phyloP scores from a whole-genome alignment of 1,140 invertebrate genomes.

The Macrobrachium nipponense region DNA sequence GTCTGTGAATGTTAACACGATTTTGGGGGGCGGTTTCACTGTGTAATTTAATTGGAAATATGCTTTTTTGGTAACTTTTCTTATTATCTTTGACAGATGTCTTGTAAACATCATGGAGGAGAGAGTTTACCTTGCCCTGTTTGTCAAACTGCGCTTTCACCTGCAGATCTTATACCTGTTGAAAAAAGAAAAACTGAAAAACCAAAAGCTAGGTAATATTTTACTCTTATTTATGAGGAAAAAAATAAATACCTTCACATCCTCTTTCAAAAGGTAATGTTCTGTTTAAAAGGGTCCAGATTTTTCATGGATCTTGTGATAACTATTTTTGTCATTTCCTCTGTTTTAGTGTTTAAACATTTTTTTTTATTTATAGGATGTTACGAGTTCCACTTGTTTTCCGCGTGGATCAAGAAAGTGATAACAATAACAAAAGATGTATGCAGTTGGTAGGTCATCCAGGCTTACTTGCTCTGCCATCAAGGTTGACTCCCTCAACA shows the following conservation, averaged over 20 bases:
- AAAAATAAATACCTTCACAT: background rate
- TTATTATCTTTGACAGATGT: constrained; percentile 52
- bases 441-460: constrained; percentile 75
- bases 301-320: background rate
- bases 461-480: constrained; percentile 74
- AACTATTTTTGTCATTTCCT: background rate
- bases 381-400: constrained; percentile 74
- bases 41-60: too few species aligned
- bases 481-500: constrained; percentile 71
- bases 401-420: constrained; percentile 71
- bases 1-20: too few species aligned
- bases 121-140: constrained; percentile 72
- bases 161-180: constrained; percentile 71
- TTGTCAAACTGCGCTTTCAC: constrained; percentile 70
- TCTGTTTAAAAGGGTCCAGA: too few species aligned
- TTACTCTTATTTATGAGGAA: too few species aligned
- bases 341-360: background rate
- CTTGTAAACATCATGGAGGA: constrained; percentile 62
- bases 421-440: constrained; percentile 71
- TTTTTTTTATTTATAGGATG: constrained; percentile 67
- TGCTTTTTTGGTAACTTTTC: background rate
- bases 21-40: too few species aligned
- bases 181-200: constrained; percentile 67
- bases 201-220: constrained; percentile 66
- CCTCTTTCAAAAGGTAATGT: background rate